Evolutionary conservation across 2,113 vertebrate species (phyloP), one percentile per base, ranked within the genome.

Genomic region (Passer domesticus): DNA sequence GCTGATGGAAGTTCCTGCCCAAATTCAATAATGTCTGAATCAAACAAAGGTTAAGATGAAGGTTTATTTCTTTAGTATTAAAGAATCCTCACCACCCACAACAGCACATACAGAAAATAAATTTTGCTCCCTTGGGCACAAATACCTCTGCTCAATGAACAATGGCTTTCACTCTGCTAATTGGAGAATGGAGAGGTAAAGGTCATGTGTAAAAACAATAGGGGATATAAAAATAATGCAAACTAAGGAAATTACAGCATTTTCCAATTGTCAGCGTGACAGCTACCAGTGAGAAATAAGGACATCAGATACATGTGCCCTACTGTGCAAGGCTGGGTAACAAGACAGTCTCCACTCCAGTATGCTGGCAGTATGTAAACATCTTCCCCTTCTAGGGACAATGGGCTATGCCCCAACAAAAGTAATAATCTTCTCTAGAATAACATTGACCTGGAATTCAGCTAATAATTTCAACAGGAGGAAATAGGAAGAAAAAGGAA

Each of bases 121-220:
- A 89, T 96, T 94, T 93, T 88, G 76, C 83, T 95, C 94, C 91
- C 87, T 82, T 94, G 96, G 94, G 79, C 91, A 93, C 43, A 1
- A 96, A 94, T 78, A 96, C 86, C 91, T 91, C 77, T n/a, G n/a
- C 93, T 97, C 92, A 93, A 87, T 96, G 93, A 98, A 96, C 95
- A 97, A 97, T 96, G 91, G 91, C 56, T 96, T 94, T 91, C 92
- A 56, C 83, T 81, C 92, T 94, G 96, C 96, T 97, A 97, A 97
- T 23, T 96, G 96, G 95, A 95, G 97, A 97, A 97, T 0, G 39
- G 74, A 96, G 93, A 96, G 76, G 80, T 90, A 95, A 93, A 97
- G 95, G 95, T 97, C 96, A 97, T 94, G 95, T 96, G 95, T 96
- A 97, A 96, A 97, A 97, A 97, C 96, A 97, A 97, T 97, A 97